Evolutionary conservation across 2,113 vertebrate species (phyloP), one percentile per base, ranked within the genome.

Genomic region (Entosphenus tridentatus): DNA sequence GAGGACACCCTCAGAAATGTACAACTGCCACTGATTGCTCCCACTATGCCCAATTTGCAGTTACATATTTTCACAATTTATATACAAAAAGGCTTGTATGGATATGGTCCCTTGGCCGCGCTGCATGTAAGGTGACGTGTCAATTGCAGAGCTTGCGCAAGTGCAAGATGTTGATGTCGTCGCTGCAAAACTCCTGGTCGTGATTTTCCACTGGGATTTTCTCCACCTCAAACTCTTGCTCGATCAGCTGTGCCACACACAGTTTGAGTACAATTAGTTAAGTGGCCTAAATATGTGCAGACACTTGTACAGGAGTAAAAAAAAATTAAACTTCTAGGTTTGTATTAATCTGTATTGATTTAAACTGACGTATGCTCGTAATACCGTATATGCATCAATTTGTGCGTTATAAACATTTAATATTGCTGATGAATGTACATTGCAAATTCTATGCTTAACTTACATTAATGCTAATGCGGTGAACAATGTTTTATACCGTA

Each of bases 161-260:
- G 72, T 75, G 82, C 57, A 96, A 9, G 59, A 98, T 86, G 68
- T 83, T 88, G 71, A 98, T 98, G 79, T 98, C 93, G 62, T 85
- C 83, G 13, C 93, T 89, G 71, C 81, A 85, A 54, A 87, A 98
- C 72, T 95, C 87, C 72, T 87, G 81, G 57, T 98, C 88, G 11
- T 96, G 93, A 75, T 82, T 78, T 3, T 86, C 83, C 75, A 83
- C 74, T 69, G 90, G 85, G 72, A 96, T 82, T 73, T 79, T 76
- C 72, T 93, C 84, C 77, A 84, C 82, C 68, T 78, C 81, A 71
- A 98, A 98, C 75, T 87, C 81, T 73, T 75, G 70, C 71, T 85
- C 80, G 68, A 98, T 82, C 72, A 93, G 79, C 92, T 98, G 75
- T 62, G 75, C 73, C 62, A 73, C 71, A 71, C 69, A 55, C n/a